Percentiles rank a stretch among this genome's conserved stretches.
Evolutionary conservation across 2,797 vertebrate genomes (phyloP).

Genomic region (Cuculus canorus): DNA sequence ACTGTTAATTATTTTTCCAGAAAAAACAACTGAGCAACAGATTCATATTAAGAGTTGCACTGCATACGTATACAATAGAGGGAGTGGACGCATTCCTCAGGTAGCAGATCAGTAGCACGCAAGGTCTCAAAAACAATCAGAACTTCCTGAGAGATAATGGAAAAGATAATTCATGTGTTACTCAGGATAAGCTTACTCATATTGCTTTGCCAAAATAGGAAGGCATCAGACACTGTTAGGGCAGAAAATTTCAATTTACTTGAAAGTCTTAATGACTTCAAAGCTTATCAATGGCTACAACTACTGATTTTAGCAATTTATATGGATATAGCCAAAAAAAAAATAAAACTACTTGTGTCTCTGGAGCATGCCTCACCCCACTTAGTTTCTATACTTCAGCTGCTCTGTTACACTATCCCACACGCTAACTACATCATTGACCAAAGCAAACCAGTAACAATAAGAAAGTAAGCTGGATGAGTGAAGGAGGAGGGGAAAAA

Average conservation of each 20-base stretch:
- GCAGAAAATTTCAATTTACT: background rate
- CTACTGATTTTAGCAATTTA: background rate
- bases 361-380: background rate
- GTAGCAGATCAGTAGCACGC: constrained; percentile 60
- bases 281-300: background rate
- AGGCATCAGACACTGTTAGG: background rate
- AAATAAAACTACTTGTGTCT: background rate
- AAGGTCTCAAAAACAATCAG: constrained; percentile 65
- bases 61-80: constrained; percentile 8
- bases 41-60: background rate
- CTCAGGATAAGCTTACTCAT: constrained; percentile 47
- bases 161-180: constrained; percentile 65
- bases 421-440: background rate
- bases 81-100: constrained; percentile 72
- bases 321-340: background rate
- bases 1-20: constrained; percentile 30
- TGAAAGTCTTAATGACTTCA: background rate
- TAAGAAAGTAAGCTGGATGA: background rate
- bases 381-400: background rate
- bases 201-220: constrained; percentile 31
- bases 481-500: background rate
- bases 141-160: constrained; percentile 74
- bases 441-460: background rate
- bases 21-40: constrained; percentile 1
- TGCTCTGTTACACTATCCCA: background rate